Evolutionary conservation across 2,888 invertebrate species (phyloP).

Genomic region (Mactromeris polynyma): DNA sequence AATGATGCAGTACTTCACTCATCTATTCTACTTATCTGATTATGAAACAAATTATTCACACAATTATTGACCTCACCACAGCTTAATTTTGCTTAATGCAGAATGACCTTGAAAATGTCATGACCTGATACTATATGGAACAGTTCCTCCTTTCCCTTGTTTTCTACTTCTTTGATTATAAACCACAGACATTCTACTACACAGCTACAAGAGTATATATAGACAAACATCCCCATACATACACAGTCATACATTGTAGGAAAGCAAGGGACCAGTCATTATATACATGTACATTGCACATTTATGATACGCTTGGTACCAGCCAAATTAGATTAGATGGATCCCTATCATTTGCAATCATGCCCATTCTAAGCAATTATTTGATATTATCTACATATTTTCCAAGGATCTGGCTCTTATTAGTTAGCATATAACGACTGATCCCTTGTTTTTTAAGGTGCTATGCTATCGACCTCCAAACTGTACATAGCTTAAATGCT

Average conservation of each 20-base stretch:
- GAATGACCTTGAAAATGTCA: neutral
- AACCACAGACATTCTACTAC: neutral
- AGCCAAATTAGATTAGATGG: neutral
- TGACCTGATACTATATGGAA: neutral
- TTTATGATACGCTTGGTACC: neutral
- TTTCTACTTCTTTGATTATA: conserved; percentile 12
- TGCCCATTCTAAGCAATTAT: too few relatives aligned
- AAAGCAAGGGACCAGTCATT: neutral
- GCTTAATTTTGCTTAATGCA: too few relatives aligned
- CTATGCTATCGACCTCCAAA: neutral
- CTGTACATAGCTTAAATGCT: neutral
- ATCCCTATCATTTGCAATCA: too few relatives aligned
- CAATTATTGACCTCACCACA: too few relatives aligned
- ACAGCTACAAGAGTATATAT: neutral
- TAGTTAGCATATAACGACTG: neutral
- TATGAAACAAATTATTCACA: too few relatives aligned
- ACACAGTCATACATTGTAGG: neutral
- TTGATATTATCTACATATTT: too few relatives aligned
- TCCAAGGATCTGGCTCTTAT: too few relatives aligned
- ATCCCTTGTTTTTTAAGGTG: neutral
- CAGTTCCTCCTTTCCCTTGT: neutral
- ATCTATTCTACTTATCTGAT: too few relatives aligned
- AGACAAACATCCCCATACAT: neutral
- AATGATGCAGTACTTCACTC: too few relatives aligned
- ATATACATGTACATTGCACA: neutral